Evolutionary conservation across 2,888 invertebrate species (phyloP).

Genomic region (Cephus runcator): DNA sequence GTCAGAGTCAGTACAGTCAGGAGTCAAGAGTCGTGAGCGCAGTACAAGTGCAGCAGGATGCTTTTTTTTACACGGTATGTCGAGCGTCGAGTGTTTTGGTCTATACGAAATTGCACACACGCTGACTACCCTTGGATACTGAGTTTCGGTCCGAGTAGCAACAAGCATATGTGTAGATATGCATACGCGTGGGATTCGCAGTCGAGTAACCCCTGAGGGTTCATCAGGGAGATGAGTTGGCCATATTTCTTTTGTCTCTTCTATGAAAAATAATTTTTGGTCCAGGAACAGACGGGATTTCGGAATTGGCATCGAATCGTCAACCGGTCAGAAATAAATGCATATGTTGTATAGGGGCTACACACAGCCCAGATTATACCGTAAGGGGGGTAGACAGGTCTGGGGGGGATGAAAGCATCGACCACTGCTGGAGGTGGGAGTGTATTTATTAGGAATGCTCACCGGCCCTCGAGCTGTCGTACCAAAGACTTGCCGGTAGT

Average conservation of each 20-base stretch:
- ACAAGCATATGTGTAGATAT: neutral
- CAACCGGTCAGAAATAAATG: neutral
- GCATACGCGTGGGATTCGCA: neutral
- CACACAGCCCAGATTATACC: too few species aligned
- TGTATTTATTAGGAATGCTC: neutral
- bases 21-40: too few species aligned
- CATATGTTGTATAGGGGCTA: neutral
- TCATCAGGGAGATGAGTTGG: neutral
- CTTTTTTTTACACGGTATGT: neutral
- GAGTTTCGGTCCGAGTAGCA: neutral
- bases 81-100: neutral
- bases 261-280: neutral
- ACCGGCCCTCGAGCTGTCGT: neutral
- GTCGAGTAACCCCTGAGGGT: neutral
- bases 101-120: neutral
- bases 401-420: neutral
- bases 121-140: neutral
- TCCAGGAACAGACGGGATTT: neutral
- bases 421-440: neutral
- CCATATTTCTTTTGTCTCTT: neutral
- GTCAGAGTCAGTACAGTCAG: too few species aligned
- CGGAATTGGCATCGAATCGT: neutral
- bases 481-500: neutral
- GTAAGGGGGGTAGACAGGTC: too few species aligned
- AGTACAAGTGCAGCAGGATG: too few species aligned